Conservation (phyloP, 2,797 vertebrate species). For the Lacerta viridis region DNA sequence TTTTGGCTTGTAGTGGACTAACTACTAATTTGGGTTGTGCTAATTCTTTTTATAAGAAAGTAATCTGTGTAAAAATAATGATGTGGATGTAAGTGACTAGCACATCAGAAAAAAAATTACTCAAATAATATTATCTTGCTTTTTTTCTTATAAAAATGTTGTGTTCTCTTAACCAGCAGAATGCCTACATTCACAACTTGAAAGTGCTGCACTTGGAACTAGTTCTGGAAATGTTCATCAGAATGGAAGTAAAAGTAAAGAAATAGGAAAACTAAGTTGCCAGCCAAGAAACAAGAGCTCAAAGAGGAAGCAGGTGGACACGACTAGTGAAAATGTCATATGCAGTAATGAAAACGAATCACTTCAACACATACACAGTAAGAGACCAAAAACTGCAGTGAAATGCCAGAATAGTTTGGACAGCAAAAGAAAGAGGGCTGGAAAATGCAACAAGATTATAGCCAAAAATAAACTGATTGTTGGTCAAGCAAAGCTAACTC, state of each 20-base stretch:
- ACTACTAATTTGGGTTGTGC: background rate
- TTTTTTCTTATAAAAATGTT: slow-evolving; percentile 63
- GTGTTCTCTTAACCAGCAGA: slow-evolving; percentile 77
- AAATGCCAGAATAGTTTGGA: slow-evolving; percentile 60
- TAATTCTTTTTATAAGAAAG: slow-evolving; percentile 33
- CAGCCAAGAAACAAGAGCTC: slow-evolving; percentile 80
- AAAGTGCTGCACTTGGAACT: slow-evolving; percentile 76
- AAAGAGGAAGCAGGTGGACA: slow-evolving; percentile 88
- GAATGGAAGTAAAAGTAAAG: slow-evolving; percentile 71
- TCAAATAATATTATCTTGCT: slow-evolving; percentile 59
- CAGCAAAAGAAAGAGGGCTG: slow-evolving; percentile 59
- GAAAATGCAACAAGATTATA: slow-evolving; percentile 78
- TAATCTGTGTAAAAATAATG: background rate
- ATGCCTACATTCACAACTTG: slow-evolving; percentile 68
- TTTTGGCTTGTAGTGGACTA: background rate
- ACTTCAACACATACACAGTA: slow-evolving; percentile 81
- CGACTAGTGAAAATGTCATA: slow-evolving; percentile 76
- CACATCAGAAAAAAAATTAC: slow-evolving; percentile 31
- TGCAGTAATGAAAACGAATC: slow-evolving; percentile 82
- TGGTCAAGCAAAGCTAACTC: slow-evolving; percentile 92
- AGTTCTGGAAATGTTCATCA: slow-evolving; percentile 84
- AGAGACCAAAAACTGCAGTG: slow-evolving; percentile 66
- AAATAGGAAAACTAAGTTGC: slow-evolving; percentile 74
- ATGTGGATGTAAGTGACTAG: background rate
- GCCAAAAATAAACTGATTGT: slow-evolving; percentile 86